phyloP scores from a whole-genome alignment of 2,113 vertebrate genomes.

The Pipa parva region DNA sequence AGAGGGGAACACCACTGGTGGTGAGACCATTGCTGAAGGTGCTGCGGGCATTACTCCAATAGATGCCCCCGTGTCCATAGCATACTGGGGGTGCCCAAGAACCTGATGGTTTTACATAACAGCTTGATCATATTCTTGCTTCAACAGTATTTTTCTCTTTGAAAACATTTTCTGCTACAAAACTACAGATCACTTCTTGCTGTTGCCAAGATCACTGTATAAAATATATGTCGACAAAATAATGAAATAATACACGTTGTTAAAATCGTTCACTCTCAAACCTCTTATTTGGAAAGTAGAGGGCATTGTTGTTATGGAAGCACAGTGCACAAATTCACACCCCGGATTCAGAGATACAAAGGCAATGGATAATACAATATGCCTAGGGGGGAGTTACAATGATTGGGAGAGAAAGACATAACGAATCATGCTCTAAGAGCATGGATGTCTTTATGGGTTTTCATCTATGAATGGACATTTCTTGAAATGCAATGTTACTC shows the following conservation, averaged over 20 bases:
- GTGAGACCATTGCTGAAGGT: slow-evolving; percentile 59
- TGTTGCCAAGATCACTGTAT: too few relatives aligned
- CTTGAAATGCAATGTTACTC: not conserved
- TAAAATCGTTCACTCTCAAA: too few relatives aligned
- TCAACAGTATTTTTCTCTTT: too few relatives aligned
- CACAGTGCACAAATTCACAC: not conserved
- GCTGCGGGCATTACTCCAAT: slow-evolving; percentile 55
- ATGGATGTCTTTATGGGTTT: slow-evolving; percentile 5
- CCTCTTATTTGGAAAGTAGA: slow-evolving; percentile 50
- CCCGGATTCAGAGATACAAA: not conserved
- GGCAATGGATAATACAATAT: not conserved
- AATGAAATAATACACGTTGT: too few relatives aligned
- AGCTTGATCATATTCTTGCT: too few relatives aligned
- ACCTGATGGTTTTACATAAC: too few relatives aligned
- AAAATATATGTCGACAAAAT: too few relatives aligned
- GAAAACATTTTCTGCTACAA: too few relatives aligned
- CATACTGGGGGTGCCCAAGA: slow-evolving; percentile 56
- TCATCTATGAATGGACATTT: not conserved
- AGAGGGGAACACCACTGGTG: slow-evolving; percentile 56
- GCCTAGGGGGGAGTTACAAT: too few relatives aligned
- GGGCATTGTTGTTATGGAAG: not conserved
- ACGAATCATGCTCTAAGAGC: slow-evolving; percentile 1
- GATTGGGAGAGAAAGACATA: slow-evolving; percentile 4
- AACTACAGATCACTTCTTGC: too few relatives aligned
- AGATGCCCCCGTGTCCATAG: slow-evolving; percentile 56